Conservation (phyloP, 2,888 invertebrate genomes). For the Poecilus cupreus region DNA sequence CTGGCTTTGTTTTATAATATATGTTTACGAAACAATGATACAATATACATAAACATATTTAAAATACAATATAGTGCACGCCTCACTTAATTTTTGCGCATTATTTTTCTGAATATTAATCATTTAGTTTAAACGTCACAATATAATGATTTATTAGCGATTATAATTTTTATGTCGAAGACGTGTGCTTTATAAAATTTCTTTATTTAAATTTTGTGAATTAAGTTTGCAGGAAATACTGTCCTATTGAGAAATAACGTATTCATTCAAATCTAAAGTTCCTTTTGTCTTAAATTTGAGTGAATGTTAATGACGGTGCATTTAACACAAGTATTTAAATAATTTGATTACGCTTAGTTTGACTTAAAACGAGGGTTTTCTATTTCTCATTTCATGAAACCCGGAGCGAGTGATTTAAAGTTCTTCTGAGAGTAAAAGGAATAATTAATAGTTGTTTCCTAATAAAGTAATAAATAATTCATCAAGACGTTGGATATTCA, state of each 20-base stretch:
- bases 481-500: conserved; percentile 16
- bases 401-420: not conserved
- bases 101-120: conserved; percentile 36
- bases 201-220: too few species aligned
- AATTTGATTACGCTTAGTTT: not conserved
- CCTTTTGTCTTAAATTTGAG: not conserved
- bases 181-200: too few species aligned
- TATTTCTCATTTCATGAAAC: not conserved
- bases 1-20: conserved; percentile 37
- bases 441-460: conserved; percentile 16
- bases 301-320: conserved; percentile 1
- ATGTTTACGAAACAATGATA: conserved; percentile 30
- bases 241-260: not conserved
- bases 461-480: conserved; percentile 35
- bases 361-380: not conserved
- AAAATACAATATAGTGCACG: conserved; percentile 16
- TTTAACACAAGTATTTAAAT: conserved; percentile 3
- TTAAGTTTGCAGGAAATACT: too few species aligned
- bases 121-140: not conserved
- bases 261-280: conserved; percentile 4
- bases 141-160: not conserved
- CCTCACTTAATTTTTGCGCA: conserved; percentile 16
- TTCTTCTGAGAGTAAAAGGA: not conserved
- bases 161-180: too few species aligned
- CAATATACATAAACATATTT: conserved; percentile 29